These are phyloP conservation scores for Corvus cornix DNA, from an alignment of 2,113 vertebrate species.

Conservation along the genomic window DNA sequence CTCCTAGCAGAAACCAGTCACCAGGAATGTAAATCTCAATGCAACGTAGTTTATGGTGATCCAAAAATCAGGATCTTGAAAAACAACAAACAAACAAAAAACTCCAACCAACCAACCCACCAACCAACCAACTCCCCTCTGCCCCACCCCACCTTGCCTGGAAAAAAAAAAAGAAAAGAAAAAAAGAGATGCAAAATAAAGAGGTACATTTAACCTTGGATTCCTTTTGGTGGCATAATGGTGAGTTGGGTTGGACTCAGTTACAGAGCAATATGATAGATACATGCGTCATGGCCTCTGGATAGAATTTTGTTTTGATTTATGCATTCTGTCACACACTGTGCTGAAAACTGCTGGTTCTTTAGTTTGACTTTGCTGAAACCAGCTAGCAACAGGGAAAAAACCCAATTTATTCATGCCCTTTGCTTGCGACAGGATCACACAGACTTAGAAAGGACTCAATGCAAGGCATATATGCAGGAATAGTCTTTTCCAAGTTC, in stretches of 20 bases:
- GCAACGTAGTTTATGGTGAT: not conserved
- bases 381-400: not conserved
- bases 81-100: not conserved
- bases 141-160: no score
- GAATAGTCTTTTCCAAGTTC: not conserved
- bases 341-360: not conserved
- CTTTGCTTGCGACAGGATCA: not conserved
- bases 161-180: fast-evolving
- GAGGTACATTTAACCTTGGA: not conserved
- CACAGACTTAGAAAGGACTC: not conserved
- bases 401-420: not conserved
- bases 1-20: not conserved
- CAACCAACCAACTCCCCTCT: not conserved
- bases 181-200: not conserved
- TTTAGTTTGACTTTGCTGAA: not conserved
- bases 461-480: not conserved
- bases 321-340: not conserved
- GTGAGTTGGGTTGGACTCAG: not conserved
- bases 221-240: not conserved
- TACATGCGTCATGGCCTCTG: not conserved
- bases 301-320: not conserved
- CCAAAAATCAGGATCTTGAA: not conserved
- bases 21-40: not conserved
- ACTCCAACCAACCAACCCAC: not conserved
- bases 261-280: not conserved